Evolutionary conservation across 2,888 invertebrate species (phyloP).

Genomic region (Ephialtes manifestator): DNA sequence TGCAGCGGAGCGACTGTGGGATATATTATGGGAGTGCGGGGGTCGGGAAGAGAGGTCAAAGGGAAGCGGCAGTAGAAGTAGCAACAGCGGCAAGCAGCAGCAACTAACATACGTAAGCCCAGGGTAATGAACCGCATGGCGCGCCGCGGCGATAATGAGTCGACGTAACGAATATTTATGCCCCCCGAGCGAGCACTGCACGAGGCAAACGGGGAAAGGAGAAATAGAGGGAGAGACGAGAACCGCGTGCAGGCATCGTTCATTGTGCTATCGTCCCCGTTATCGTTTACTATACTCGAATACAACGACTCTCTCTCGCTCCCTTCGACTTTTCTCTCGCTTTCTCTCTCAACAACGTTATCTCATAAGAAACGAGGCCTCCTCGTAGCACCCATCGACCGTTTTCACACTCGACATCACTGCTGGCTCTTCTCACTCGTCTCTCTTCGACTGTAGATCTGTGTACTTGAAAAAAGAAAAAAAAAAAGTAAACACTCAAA

Average conservation of each 20-base stretch:
- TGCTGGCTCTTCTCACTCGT: not conserved
- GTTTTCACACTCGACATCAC: conserved; percentile 45
- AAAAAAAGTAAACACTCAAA: not conserved
- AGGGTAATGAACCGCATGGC: conserved; percentile 70
- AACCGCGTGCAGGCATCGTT: conserved; percentile 65
- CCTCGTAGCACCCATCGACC: conserved; percentile 41
- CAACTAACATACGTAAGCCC: conserved; percentile 43
- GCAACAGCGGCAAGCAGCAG: conserved; percentile 22
- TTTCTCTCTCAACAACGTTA: conserved; percentile 40
- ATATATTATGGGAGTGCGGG: conserved; percentile 5
- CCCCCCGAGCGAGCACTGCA: conserved; percentile 37
- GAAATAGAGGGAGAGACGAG: conserved; percentile 49
- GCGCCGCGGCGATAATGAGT: conserved; percentile 70
- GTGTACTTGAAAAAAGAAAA: not conserved
- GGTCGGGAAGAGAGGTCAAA: conserved; percentile 48
- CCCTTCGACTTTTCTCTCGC: conserved; percentile 42
- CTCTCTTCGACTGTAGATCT: not conserved
- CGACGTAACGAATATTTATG: conserved; percentile 73
- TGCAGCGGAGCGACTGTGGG: conserved; percentile 23
- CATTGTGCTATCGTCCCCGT: conserved; percentile 72
- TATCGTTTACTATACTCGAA: conserved; percentile 69
- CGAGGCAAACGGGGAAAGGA: conserved; percentile 20
- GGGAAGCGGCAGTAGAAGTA: conserved; percentile 38
- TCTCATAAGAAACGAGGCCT: conserved; percentile 62
- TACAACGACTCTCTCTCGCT: conserved; percentile 56